A percentile compares a stretch with the other conserved stretches of the same genome.
phyloP scores from a whole-genome alignment of 2,888 invertebrate species.

The Athalia circularis region DNA sequence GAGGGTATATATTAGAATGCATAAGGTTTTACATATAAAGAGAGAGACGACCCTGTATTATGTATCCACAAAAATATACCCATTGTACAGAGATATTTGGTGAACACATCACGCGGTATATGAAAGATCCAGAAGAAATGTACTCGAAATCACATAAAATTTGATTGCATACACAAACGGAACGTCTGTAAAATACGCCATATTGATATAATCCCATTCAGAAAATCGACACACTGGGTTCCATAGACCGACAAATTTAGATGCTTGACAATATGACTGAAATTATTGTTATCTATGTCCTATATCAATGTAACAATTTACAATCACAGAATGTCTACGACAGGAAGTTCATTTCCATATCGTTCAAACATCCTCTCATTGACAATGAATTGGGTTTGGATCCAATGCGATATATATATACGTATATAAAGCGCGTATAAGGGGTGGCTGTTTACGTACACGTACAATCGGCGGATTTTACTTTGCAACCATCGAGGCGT shows the following conservation, averaged over 20 bases:
- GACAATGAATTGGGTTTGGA: background rate
- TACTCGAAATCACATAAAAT: background rate
- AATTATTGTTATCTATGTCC: too few species aligned
- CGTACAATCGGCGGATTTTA: slow-evolving; percentile 21
- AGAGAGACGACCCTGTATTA: background rate
- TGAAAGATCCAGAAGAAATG: background rate
- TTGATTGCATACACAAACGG: too few species aligned
- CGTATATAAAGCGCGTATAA: background rate
- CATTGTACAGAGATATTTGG: slow-evolving; percentile 26
- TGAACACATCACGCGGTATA: background rate
- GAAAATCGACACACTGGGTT: too few species aligned
- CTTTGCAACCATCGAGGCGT: background rate
- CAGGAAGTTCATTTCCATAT: too few species aligned
- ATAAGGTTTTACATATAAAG: slow-evolving; percentile 11
- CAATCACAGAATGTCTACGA: too few species aligned
- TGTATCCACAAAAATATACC: background rate
- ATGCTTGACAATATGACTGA: too few species aligned
- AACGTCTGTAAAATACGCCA: too few species aligned
- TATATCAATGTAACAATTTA: too few species aligned
- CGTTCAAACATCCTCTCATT: too few species aligned
- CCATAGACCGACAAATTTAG: too few species aligned
- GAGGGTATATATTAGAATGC: background rate
- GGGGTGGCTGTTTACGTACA: background rate
- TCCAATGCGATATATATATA: background rate
- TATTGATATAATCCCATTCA: too few species aligned